A percentile compares a stretch with the other conserved stretches of the same genome.
phyloP scores from a whole-genome alignment of 2,113 vertebrate genomes.

The Thinocorus orbignyianus region DNA sequence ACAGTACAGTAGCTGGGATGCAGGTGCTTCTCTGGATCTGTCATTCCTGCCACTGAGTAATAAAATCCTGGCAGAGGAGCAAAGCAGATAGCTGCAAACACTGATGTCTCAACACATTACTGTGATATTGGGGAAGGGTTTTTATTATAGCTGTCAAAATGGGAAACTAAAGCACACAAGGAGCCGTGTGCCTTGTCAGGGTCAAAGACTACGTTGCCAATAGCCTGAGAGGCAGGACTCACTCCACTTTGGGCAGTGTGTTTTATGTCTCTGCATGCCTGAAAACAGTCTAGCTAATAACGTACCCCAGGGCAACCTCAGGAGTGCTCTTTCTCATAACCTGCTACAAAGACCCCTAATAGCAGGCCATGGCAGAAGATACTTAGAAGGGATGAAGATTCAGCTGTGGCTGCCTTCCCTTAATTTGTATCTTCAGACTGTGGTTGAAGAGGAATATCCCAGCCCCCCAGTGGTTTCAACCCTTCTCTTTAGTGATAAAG shows the following conservation, averaged over 20 bases:
- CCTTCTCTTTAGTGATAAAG: not conserved
- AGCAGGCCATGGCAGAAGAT: not conserved
- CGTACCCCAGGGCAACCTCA: not conserved
- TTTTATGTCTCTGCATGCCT: not conserved
- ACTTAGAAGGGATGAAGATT: not conserved
- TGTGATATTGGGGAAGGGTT: not conserved
- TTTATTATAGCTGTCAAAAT: not conserved
- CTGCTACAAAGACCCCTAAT: not conserved
- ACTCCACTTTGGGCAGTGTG: not conserved
- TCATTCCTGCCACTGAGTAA: not conserved
- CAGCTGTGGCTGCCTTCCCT: not conserved
- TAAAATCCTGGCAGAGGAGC: not conserved
- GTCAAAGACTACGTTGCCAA: not conserved
- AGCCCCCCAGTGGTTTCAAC: not conserved
- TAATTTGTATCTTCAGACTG: not conserved
- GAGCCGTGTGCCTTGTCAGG: not conserved
- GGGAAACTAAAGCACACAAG: not conserved
- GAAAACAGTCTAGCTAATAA: not conserved
- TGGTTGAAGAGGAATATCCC: not conserved
- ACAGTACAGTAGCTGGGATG: not conserved
- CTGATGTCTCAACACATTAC: not conserved
- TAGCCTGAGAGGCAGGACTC: not conserved
- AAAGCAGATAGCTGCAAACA: not conserved
- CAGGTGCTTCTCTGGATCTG: not conserved
- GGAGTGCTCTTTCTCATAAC: not conserved